A percentile compares a stretch with the other conserved stretches of the same genome.
Conservation (phyloP, 2,113 vertebrate species). For the Phyllopteryx taeniolatus region DNA sequence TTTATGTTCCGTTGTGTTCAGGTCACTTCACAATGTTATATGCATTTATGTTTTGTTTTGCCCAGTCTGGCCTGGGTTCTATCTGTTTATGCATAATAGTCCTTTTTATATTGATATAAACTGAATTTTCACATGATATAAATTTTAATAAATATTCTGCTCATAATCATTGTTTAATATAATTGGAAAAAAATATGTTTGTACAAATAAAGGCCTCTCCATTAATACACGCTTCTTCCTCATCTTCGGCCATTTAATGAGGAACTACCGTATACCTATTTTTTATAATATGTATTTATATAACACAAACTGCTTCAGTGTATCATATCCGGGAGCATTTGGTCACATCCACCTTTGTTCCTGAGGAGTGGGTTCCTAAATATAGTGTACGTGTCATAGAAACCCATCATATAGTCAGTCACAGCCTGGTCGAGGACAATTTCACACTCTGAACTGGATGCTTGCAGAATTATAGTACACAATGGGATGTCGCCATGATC, state of each 20-base stretch:
- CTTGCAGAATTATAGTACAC: background rate
- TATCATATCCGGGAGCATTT: constrained; percentile 63
- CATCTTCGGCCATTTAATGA: background rate
- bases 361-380: constrained; percentile 76
- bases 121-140: background rate
- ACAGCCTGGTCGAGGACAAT: background rate
- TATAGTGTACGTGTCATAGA: constrained; percentile 29
- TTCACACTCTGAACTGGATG: background rate
- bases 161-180: background rate
- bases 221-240: background rate
- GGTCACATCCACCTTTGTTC: constrained; percentile 77
- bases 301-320: constrained; percentile 33
- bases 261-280: background rate
- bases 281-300: constrained; percentile 7
- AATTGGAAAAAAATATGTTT: background rate
- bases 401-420: constrained; percentile 18
- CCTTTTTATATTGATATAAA: background rate
- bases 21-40: background rate
- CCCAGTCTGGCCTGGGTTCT: background rate
- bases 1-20: too few relatives aligned
- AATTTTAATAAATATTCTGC: too few relatives aligned
- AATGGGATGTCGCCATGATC: background rate
- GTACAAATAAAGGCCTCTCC: background rate
- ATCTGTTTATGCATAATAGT: background rate
- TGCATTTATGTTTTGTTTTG: background rate